Evolutionary conservation across 2,797 vertebrate genomes (phyloP), one percentile per base, ranked within the genome.

Genomic region (Microctenopoma lineatum): DNA sequence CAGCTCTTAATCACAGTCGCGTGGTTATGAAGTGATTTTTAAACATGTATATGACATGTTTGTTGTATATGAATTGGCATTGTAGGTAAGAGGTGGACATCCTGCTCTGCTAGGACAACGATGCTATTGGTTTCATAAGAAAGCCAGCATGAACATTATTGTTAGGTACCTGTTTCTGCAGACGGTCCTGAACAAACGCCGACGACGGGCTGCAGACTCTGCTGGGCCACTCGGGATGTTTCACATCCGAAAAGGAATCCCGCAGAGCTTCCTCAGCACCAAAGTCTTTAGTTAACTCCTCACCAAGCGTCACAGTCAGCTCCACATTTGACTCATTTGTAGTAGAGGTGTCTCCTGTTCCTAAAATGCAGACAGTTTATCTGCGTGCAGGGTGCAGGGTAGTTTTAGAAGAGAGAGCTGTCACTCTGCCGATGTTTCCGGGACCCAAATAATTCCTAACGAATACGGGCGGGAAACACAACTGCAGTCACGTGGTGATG

Each of bases 391-490:
- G 27, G 36, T 2, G 3, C 1, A 38, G 1, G 0, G 9, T 6
- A 7, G 14, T 34, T 45, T 32, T 3, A 9, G 3, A 27, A 5
- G 1, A 50, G 1, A 34, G 32, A 83, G 36, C 57, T 73, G 39
- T 77, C 85, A 85, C 77, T 79, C 58, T 11, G 75, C 29, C 1
- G 25, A 34, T 18, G 55, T 64, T 90, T 87, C 72, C 78, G 68
- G 59, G 34, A 41, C 57, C 70, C 39, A 29, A 70, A 73, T 26
- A 51, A 64, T 0, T 56, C 46, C 2, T 54, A 70, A 67, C 57
- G 34, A 83, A 87, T 82, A 73, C 77, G 41, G 81, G 88, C 87
- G 88, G 88, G 89, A 91, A 87, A 70, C 18, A 0, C 10, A 21
- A 32, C n/a, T 1, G 18, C 2, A 2, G 83, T 86, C 89, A 89